Conservation (phyloP, 2,113 vertebrate genomes). For the Orycteropus afer region DNA sequence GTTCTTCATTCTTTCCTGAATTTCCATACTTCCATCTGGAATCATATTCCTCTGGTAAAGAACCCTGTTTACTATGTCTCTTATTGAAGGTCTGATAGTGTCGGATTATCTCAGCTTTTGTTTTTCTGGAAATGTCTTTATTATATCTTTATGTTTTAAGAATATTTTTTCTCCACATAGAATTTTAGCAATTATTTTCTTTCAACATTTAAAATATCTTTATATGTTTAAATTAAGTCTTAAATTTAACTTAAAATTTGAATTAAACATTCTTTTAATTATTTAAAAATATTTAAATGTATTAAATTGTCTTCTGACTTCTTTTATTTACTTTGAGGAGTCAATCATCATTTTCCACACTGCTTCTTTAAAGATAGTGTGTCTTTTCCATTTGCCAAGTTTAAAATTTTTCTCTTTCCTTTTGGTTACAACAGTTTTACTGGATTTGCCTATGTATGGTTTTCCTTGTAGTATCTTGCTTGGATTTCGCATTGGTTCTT, state of each 20-base stretch:
- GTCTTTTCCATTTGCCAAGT: background rate
- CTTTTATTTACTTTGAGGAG: background rate
- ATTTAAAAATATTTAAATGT: background rate
- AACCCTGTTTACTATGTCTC: background rate
- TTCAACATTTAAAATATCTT: background rate
- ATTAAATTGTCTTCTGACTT: background rate
- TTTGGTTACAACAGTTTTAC: background rate
- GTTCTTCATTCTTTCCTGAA: background rate
- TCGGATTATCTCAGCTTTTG: background rate
- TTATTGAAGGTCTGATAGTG: background rate
- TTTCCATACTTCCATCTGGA: background rate
- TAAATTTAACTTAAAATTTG: background rate
- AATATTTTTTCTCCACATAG: background rate
- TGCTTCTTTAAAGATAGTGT: background rate
- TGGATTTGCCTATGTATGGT: background rate
- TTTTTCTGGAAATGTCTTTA: background rate
- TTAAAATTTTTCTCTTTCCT: background rate
- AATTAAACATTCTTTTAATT: background rate
- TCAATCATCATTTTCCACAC: background rate
- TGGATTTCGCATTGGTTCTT: background rate
- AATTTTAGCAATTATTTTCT: background rate
- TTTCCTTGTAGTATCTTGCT: background rate
- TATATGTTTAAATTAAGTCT: background rate
- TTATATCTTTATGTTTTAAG: background rate
- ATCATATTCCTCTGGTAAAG: background rate